phyloP scores from a whole-genome alignment of 2,888 invertebrate species.

The Acrobasis suavella region DNA sequence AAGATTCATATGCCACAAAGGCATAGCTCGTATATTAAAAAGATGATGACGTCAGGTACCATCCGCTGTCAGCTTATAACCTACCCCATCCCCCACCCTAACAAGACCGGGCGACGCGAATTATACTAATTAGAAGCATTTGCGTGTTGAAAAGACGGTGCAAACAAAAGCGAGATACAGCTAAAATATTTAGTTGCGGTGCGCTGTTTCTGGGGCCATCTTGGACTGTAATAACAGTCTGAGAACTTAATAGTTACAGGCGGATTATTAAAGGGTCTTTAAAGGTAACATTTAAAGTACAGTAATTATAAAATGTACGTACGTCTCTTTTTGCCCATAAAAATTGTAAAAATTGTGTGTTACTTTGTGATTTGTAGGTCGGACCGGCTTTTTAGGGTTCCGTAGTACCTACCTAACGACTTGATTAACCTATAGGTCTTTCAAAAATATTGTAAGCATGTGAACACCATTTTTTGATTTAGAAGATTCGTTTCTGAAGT shows the following conservation, averaged over 20 bases:
- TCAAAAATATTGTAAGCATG: no score
- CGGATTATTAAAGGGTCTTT: neutral
- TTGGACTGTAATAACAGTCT: constrained; percentile 10
- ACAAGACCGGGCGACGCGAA: constrained; percentile 42
- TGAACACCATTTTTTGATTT: no score
- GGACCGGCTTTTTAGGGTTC: no score
- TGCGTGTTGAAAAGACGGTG: constrained; percentile 43
- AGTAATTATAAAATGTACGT: neutral
- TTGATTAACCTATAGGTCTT: no score
- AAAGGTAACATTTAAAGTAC: neutral
- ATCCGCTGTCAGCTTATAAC: constrained; percentile 5
- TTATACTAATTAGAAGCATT: constrained; percentile 56
- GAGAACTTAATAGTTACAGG: constrained; percentile 8
- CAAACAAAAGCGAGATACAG: constrained; percentile 31
- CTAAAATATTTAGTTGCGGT: constrained; percentile 21
- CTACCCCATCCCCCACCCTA: constrained; percentile 27
- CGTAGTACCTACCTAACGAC: no score
- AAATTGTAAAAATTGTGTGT: no score
- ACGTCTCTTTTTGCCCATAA: no score
- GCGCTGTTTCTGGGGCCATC: constrained; percentile 4
- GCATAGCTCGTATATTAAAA: no score
- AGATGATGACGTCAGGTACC: no score
- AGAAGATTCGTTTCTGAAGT: no score
- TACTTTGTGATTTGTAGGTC: no score
- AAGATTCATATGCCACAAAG: no score